Base-by-base conservation (phyloP, 2,888 invertebrate species). In the Drosophila tanythrix region DNA sequence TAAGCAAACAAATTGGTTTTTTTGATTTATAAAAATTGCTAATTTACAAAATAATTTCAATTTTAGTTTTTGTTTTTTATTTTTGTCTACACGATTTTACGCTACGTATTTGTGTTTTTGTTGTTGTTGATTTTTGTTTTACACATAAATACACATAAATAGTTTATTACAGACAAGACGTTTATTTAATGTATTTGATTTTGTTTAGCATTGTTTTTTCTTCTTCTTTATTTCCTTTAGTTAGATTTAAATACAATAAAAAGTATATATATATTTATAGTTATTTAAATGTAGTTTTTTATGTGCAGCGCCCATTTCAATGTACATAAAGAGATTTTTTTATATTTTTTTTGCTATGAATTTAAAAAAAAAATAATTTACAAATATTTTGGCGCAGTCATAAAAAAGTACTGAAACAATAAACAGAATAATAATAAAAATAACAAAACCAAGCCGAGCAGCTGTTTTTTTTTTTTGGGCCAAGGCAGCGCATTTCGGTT, bases 351-450 rank as follows among this genome's bases (percentile, higher is more conserved):
- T 72, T 73, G 50, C 72, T 74, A 76, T 72, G 69, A 77, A 77
- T 71, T 81, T 78, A 64, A 70, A 69, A 74, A 77, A 70, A 69
- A 74, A 74, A 82, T 76, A 88, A 89, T 87, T 87, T 85, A 89
- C 82, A 85, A 83, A 83, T 83, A 88, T 88, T 84, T 84, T 89
- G 81, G 87, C 81, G 89, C 76, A 86, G 75, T 79, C 70, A 71
- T 72, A 82, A 69, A 82, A 74, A 76, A 76, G 46, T 50, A 70
- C 79, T 79, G 74, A 81, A 76, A 76, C 67, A 80, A 76, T 78
- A 83, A 83, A 82, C 77, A 83, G 67, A 83, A 76, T 79, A 84
- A 82, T 89, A 59, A 74, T 77, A 75, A 89, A 76, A 84, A 85
- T 70, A 82, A 83, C 72, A 71, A 74, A 80, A 79, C 60, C 86